Conservation (phyloP, 2,113 vertebrate species). For the Epinephelus moara region DNA sequence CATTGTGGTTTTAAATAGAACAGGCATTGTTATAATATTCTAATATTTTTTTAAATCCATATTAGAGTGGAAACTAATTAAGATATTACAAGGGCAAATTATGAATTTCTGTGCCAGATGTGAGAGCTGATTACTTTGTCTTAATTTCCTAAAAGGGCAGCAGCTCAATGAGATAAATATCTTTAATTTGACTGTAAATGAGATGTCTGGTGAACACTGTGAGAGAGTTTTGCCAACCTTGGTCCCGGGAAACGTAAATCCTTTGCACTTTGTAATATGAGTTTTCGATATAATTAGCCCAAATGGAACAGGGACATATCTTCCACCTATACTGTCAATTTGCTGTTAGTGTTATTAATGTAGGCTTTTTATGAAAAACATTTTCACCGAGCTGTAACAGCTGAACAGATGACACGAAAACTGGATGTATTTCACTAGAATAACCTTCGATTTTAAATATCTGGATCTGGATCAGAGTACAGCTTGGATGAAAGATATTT, state of each 20-base stretch:
- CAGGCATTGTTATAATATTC: background rate
- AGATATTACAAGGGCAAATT: constrained; percentile 30
- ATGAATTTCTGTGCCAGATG: constrained; percentile 27
- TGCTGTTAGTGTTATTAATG: background rate
- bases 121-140: constrained; percentile 28
- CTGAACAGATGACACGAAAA: background rate
- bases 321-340: background rate
- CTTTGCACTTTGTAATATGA: background rate
- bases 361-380: background rate
- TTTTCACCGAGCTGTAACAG: background rate
- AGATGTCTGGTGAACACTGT: background rate
- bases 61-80: constrained; percentile 29
- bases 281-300: background rate
- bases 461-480: constrained; percentile 24
- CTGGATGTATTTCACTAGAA: constrained; percentile 18
- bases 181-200: constrained; percentile 51
- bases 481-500: constrained; percentile 54
- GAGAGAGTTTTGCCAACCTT: background rate
- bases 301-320: background rate
- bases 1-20: background rate
- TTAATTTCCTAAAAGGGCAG: constrained; percentile 46
- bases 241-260: background rate
- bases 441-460: constrained; percentile 9
- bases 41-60: background rate
- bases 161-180: constrained; percentile 43